These are phyloP conservation scores for Stenodera caucasica DNA, from an alignment of 2,888 invertebrate genomes.

Conservation along the genomic window DNA sequence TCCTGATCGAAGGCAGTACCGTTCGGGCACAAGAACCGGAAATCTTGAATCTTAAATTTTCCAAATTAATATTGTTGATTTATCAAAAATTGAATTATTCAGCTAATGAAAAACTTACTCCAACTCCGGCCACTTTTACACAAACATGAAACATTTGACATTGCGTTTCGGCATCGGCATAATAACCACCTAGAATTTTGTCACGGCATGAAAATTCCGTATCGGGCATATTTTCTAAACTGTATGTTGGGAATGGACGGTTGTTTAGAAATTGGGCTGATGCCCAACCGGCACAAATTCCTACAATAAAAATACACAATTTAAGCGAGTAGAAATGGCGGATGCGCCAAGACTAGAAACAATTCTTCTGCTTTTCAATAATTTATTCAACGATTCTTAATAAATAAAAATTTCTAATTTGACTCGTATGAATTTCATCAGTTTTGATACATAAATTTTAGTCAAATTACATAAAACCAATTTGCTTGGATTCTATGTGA, in stretches of 20 bases:
- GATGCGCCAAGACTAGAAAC: constrained; percentile 11
- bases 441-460: background rate
- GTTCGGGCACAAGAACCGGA: constrained; percentile 86
- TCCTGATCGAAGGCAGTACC: constrained; percentile 91
- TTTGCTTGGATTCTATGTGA: background rate
- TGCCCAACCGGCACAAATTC: constrained; percentile 45
- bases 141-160: constrained; percentile 91
- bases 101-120: constrained; percentile 57
- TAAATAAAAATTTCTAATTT: background rate
- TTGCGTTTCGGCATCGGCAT: constrained; percentile 83
- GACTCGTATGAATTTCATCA: background rate
- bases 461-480: background rate
- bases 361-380: too few species aligned
- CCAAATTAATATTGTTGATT: background rate
- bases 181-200: constrained; percentile 85
- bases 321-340: background rate
- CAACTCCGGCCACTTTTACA: constrained; percentile 79
- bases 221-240: constrained; percentile 63
- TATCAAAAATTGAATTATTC: background rate
- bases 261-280: constrained; percentile 52
- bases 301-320: constrained; percentile 37
- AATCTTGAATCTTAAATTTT: constrained; percentile 67
- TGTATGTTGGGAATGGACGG: constrained; percentile 59
- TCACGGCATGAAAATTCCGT: constrained; percentile 78
- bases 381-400: too few species aligned